Evolutionary conservation across 2,113 vertebrate genomes (phyloP), one percentile per base, ranked within the genome.

Genomic region (Ceuthmochares aereus): DNA sequence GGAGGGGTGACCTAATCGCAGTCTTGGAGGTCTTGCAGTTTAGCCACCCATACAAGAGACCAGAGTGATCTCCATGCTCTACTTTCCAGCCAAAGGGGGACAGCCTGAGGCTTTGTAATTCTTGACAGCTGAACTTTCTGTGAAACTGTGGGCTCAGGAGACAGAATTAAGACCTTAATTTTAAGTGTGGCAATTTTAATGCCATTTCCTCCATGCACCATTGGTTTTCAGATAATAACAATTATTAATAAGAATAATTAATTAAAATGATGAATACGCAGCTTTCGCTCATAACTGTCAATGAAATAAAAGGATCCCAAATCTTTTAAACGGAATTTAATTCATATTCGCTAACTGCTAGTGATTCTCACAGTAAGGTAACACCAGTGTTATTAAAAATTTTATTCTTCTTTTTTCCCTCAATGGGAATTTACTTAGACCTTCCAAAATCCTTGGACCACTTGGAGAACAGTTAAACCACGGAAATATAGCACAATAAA

Each of bases 401-500:
- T 45, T 68, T 94, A 85, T 76, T 73, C 59, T n/a, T 21, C 9
- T 76, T 30, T 67, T 93, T 79, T 73, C 66, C 36, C 21, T 76
- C 64, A 76, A 60, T 62, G n/a, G 70, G 40, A 79, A 90, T 75
- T 90, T 85, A 79, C 76, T 74, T 63, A 88, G 32, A 81, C 37
- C 15, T 76, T 89, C 72, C 80, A 93, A 23, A 78, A 84, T 60
- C 37, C 32, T 64, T 82, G 56, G 43, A 81, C 30, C 49, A 82
- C 66, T 59, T 77, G 55, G 67, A 94, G 66, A 91, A 94, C 32
- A 90, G 60, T 73, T 76, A 90, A 92, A 81, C 45, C 42, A 90
- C 34, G 14, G 32, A 90, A 92, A 84, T 69, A 84, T 1, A 77
- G 42, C 12, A 83, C 32, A 87, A 67, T 80, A 88, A 93, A 95